Evolutionary conservation across 2,888 invertebrate genomes (phyloP).

Genomic region (Theodoxus fluviatilis): DNA sequence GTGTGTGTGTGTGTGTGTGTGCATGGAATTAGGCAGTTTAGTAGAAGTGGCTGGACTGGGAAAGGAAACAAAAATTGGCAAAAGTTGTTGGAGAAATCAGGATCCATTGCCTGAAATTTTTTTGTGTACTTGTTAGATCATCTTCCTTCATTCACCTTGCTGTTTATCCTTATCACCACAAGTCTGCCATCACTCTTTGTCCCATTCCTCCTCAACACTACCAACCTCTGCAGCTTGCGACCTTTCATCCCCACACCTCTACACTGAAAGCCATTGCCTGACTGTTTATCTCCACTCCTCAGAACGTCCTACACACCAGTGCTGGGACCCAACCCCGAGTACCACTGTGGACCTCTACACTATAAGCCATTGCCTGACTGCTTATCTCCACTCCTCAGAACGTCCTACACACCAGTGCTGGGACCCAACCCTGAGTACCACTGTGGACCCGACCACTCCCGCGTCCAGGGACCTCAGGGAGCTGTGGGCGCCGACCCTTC

Average conservation of each 20-base stretch:
- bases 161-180: too few relatives aligned
- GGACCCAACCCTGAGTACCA: constrained; percentile 41
- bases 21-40: too few relatives aligned
- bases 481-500: constrained; percentile 41
- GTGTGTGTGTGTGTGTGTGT: too few relatives aligned
- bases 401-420: constrained; percentile 33
- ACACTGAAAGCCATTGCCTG: not conserved
- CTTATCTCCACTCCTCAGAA: constrained; percentile 31
- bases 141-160: too few relatives aligned
- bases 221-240: not conserved
- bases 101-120: too few relatives aligned
- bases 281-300: not conserved
- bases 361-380: not conserved
- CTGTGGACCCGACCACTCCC: constrained; percentile 38
- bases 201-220: not conserved
- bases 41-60: too few relatives aligned
- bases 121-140: too few relatives aligned
- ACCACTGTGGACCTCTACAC: not conserved
- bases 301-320: constrained; percentile 37
- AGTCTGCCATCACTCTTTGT: too few relatives aligned
- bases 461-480: constrained; percentile 39
- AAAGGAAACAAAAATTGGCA: too few relatives aligned
- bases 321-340: constrained; percentile 40
- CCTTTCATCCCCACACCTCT: not conserved
- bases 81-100: too few relatives aligned